Evolutionary conservation across 2,113 vertebrate species (phyloP).

Genomic region (Ia io): DNA sequence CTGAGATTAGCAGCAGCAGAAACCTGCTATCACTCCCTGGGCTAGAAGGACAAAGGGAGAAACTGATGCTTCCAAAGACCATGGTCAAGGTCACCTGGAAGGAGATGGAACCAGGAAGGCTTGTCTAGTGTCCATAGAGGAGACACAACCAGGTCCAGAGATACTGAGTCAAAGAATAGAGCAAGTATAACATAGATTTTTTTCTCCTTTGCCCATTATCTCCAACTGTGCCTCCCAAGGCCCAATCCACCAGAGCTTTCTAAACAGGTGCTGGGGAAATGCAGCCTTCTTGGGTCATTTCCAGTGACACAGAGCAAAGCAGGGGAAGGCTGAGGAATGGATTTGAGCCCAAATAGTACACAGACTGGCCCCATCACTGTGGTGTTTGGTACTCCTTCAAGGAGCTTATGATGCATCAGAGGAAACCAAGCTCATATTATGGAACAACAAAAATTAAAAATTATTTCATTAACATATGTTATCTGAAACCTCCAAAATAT

Average conservation of each 20-base stretch:
- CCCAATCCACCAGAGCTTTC: background rate
- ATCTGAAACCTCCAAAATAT: background rate
- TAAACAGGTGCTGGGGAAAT: background rate
- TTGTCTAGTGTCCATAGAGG: background rate
- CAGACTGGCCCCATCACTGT: background rate
- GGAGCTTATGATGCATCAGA: background rate
- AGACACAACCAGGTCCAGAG: background rate
- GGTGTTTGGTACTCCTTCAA: background rate
- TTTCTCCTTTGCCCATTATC: background rate
- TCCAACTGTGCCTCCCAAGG: background rate
- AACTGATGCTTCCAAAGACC: background rate
- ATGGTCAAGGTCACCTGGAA: background rate
- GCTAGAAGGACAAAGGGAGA: background rate
- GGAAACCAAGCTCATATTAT: background rate
- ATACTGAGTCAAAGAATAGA: background rate
- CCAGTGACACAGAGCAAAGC: background rate
- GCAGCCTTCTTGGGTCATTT: background rate
- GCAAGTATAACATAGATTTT: background rate
- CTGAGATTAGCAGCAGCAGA: background rate
- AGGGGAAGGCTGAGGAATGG: background rate
- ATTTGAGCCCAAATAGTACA: background rate
- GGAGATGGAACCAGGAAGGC: background rate
- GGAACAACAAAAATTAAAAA: background rate
- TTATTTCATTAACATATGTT: background rate
- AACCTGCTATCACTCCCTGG: background rate